A percentile compares a stretch with the other conserved stretches of the same genome.
Evolutionary conservation across 2,888 invertebrate species (phyloP).

Genomic region (Ormyrus labotus): DNA sequence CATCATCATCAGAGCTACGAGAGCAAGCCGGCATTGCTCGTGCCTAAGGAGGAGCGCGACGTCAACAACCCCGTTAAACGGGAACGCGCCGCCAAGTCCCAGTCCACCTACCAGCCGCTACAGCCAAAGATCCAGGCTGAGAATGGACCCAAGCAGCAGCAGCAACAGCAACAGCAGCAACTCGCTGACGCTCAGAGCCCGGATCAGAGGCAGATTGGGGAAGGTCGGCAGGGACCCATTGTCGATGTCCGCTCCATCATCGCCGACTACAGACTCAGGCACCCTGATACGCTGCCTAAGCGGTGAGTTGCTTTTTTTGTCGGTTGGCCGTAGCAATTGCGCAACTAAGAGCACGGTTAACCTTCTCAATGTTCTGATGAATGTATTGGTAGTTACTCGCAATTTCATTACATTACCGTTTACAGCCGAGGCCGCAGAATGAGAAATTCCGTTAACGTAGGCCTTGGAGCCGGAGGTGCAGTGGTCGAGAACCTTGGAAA

Average conservation of each 20-base stretch:
- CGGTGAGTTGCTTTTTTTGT: constrained; percentile 70
- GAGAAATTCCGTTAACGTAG: constrained; percentile 73
- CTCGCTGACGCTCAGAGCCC: constrained; percentile 62
- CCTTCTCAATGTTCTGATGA: too few relatives aligned
- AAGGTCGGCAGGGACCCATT: constrained; percentile 86
- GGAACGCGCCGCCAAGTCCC: constrained; percentile 67
- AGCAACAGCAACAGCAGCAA: background rate
- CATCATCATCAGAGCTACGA: constrained; percentile 37
- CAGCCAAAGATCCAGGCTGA: constrained; percentile 33
- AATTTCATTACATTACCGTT: constrained; percentile 26
- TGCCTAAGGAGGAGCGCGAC: constrained; percentile 62
- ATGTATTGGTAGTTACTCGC: too few relatives aligned
- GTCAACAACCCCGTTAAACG: constrained; percentile 60
- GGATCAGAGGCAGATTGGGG: constrained; percentile 80
- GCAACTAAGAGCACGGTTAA: too few relatives aligned
- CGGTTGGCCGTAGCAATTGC: background rate
- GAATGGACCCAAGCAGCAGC: constrained; percentile 61
- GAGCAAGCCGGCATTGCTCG: constrained; percentile 54
- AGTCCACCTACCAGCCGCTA: constrained; percentile 46
- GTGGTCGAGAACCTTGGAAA: constrained; percentile 71
- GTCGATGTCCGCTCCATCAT: constrained; percentile 89
- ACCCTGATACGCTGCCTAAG: constrained; percentile 85
- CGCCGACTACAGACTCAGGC: constrained; percentile 86
- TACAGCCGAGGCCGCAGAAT: constrained; percentile 72
- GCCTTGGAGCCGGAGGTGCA: constrained; percentile 72